phyloP scores from a whole-genome alignment of 2,113 vertebrate genomes.

The western clawed frog (Xenopus tropicalis) region UCB_Xtro_10.0 CM004449.2:92683501-92684000 shows the following conservation, averaged over 20 bases:
- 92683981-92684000: neutral
- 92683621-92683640: too few species aligned
- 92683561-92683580: too few species aligned
- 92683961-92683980: neutral
- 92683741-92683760: neutral
- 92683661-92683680: too few species aligned
- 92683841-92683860: neutral
- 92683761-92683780: neutral
- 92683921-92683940: slow-evolving; percentile 7
- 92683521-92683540: too few species aligned
- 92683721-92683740: neutral
- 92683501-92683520: too few species aligned
- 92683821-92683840: neutral
- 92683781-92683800: neutral
- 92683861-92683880: slow-evolving; percentile 7
- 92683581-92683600: too few species aligned
- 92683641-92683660: too few species aligned
- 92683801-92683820: neutral
- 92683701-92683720: too few species aligned
- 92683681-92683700: too few species aligned
- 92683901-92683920: slow-evolving; percentile 17
- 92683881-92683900: slow-evolving; percentile 21
- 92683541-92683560: too few species aligned
- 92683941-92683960: neutral
- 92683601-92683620: too few species aligned